Conservation (phyloP, 2,888 invertebrate genomes). For the Lucinisca nassula region DNA sequence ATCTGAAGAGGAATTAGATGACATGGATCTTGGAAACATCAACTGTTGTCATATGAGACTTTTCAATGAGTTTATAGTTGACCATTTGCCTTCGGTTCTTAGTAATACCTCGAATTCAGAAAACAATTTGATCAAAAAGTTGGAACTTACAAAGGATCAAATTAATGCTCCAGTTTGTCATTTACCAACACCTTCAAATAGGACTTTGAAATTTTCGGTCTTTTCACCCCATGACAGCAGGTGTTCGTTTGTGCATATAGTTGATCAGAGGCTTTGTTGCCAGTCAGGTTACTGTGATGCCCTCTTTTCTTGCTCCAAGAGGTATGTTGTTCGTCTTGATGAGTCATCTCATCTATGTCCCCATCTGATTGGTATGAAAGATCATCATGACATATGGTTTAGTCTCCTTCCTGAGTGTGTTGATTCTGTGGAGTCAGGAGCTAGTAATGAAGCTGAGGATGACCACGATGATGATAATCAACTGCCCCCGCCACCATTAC, state of each 20-base stretch:
- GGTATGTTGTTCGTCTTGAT: neutral
- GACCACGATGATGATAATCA: neutral
- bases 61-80: conserved; percentile 3
- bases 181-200: neutral
- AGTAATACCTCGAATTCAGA: neutral
- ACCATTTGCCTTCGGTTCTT: neutral
- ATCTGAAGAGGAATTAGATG: neutral
- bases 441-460: neutral
- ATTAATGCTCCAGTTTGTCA: neutral
- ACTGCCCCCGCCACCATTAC: neutral
- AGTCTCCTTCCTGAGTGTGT: neutral
- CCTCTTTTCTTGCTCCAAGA: neutral
- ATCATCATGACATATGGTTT: neutral
- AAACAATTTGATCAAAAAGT: neutral
- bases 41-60: conserved; percentile 3
- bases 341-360: neutral
- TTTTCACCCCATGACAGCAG: neutral
- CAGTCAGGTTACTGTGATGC: neutral
- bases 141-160: neutral
- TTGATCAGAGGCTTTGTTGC: neutral
- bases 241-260: neutral
- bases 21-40: neutral
- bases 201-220: neutral
- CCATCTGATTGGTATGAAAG: neutral
- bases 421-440: neutral